Base-by-base conservation (phyloP, 2,888 invertebrate genomes). In the Acanthosepion esculentum region DNA sequence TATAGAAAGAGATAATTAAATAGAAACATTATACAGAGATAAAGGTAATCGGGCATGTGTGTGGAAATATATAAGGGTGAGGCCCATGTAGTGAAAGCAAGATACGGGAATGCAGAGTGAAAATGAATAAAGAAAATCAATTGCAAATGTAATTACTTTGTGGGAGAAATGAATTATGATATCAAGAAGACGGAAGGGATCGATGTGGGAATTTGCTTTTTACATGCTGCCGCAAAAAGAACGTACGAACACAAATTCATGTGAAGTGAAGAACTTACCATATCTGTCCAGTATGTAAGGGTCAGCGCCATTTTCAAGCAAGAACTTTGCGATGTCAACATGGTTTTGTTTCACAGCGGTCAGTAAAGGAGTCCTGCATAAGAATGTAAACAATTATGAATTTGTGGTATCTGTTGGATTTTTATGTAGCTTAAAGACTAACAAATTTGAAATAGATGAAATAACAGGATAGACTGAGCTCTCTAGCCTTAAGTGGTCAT, bases 21-120 rank as follows among this genome's bases (percentile, higher is more conserved):
- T 78, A n/a, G 78, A 78, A 78, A 78, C n/a, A 78, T n/a, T 78
- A 78, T 78, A 78, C 78, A 78, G 78, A 33, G 78, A 78, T 78
- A 78, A 78, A 78, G 33, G 78, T 33, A 78, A 78, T 78, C 78
- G 33, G n/a, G n/a, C 78, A n/a, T n/a, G 12, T 78, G 5, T n/a
- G 78, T 78, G 78, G n/a, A 78, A 12, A 33, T 59, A 78, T 78
- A 12, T 5, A 78, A 5, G 78, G 78, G 78, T 18, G 15, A 78
- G n/a, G 78, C 10, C n/a, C 12, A n/a, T 12, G 23, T 78, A 12
- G n/a, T n/a, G n/a, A 18, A 15, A 59, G 20, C 59, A 59, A 23
- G 59, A 23, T 23, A 59, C 1, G 20, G 59, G 59, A 59, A 59
- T 0, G 23, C 23, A 7, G n/a, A 23, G n/a, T 78, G 33, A 78